Percentiles rank a stretch among this genome's conserved stretches.
Evolutionary conservation across 23 tunicate genomes (phyloP).

Genomic region (Diplosoma virens): DNA sequence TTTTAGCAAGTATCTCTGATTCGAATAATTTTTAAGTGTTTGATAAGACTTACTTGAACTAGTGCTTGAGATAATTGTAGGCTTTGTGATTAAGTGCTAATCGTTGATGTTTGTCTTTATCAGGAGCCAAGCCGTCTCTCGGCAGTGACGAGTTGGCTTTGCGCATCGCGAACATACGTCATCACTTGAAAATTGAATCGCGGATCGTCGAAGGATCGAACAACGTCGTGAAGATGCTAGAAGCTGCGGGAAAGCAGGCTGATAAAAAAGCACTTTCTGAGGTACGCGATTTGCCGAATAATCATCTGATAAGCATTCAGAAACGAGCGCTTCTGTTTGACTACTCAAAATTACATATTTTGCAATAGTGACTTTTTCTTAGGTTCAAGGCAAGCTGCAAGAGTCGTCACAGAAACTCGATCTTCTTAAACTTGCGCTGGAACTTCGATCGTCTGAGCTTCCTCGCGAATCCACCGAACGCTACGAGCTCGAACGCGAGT

Average conservation of each 20-base stretch:
- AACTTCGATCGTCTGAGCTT: constrained; percentile 65
- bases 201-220: constrained; percentile 88
- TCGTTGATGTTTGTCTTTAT: no score
- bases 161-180: constrained; percentile 76
- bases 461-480: constrained; percentile 55
- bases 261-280: constrained; percentile 82
- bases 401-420: constrained; percentile 90
- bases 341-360: no score
- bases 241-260: constrained; percentile 63
- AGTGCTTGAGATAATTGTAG: no score
- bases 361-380: no score
- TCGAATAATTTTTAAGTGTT: no score
- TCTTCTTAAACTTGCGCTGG: constrained; percentile 73
- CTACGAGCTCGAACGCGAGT: constrained; percentile 57
- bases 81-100: no score
- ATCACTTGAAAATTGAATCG: constrained; percentile 81
- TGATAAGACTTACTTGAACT: no score
- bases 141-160: constrained; percentile 58
- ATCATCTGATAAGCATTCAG: no score
- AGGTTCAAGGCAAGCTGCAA: constrained; percentile 90
- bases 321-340: no score
- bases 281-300: no score
- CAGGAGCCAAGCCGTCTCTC: no score
- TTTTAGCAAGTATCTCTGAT: no score
- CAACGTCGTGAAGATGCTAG: constrained; percentile 65